Evolutionary conservation across 2,113 vertebrate species (phyloP).

Genomic region (Vimba vimba): DNA sequence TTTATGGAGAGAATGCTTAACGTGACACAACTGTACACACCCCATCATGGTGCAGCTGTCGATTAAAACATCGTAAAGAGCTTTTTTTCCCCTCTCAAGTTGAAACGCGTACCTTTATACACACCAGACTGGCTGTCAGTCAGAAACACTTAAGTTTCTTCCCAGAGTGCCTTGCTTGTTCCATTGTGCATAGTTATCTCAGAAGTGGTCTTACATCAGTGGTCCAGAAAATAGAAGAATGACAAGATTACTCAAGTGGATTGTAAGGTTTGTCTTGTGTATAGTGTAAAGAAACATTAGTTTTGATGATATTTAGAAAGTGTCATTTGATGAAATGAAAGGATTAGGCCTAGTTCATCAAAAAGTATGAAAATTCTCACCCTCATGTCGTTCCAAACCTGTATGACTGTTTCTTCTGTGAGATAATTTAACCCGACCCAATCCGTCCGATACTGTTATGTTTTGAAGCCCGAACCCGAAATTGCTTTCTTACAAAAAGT

Average conservation of each 20-base stretch:
- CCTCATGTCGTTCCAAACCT: not conserved
- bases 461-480: too few species aligned
- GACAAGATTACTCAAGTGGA: not conserved
- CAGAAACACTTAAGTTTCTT: constrained; percentile 7
- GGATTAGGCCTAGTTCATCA: not conserved
- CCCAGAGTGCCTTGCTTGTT: constrained; percentile 14
- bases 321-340: not conserved
- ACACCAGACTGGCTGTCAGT: constrained; percentile 7
- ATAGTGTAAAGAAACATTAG: not conserved
- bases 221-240: constrained; percentile 1
- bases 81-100: not conserved
- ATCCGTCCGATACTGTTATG: too few species aligned
- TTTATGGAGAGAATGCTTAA: not conserved
- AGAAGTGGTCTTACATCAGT: constrained; percentile 28
- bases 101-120: constrained; percentile 6
- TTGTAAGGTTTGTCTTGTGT: not conserved
- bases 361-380: not conserved
- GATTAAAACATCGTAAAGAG: not conserved
- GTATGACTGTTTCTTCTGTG: not conserved
- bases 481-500: too few species aligned
- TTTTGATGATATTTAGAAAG: not conserved
- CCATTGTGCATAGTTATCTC: constrained; percentile 36
- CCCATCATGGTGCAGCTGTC: constrained; percentile 11
- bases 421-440: too few species aligned
- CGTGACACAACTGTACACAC: not conserved